A percentile compares a stretch with the other conserved stretches of the same genome.
Evolutionary conservation across 2,113 vertebrate genomes (phyloP).

Genomic region (Halichoeres trimaculatus): DNA sequence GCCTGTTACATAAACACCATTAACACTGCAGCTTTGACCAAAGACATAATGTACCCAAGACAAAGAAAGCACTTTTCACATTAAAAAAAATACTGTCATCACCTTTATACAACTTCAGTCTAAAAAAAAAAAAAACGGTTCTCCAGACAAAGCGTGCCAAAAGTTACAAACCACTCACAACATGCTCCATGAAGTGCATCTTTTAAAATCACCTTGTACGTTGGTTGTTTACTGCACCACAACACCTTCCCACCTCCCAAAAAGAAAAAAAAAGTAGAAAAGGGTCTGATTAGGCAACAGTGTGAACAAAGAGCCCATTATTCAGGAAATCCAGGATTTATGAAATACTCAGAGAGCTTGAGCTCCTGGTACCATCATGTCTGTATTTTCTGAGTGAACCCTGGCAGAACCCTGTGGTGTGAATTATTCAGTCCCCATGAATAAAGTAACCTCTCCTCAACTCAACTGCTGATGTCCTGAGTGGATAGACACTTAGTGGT

Average conservation of each 20-base stretch:
- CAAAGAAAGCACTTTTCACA: not conserved
- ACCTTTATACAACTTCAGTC: not conserved
- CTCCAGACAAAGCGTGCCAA: not conserved
- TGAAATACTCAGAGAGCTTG: slow-evolving; percentile 60
- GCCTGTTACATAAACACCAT: slow-evolving; percentile 32
- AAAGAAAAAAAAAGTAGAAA: not conserved
- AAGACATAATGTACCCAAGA: not conserved
- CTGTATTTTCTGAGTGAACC: slow-evolving; percentile 47
- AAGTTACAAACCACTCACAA: slow-evolving; percentile 2
- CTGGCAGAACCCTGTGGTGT: slow-evolving; percentile 25
- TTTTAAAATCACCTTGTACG: not conserved
- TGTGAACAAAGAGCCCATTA: slow-evolving; percentile 54
- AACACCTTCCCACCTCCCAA: not conserved
- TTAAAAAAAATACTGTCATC: not conserved
- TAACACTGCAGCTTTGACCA: not conserved
- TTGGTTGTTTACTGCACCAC: slow-evolving; percentile 35
- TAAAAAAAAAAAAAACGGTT: not conserved
- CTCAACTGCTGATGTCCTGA: slow-evolving; percentile 26
- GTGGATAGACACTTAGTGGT: slow-evolving; percentile 10
- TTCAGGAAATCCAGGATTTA: slow-evolving; percentile 69
- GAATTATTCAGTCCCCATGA: slow-evolving; percentile 51
- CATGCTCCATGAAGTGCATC: slow-evolving; percentile 13
- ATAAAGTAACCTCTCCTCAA: slow-evolving; percentile 38
- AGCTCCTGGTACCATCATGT: slow-evolving; percentile 30
- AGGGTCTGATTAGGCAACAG: not conserved